phyloP scores from a whole-genome alignment of 2,113 vertebrate species.

The Brachionichthys hirsutus region DNA sequence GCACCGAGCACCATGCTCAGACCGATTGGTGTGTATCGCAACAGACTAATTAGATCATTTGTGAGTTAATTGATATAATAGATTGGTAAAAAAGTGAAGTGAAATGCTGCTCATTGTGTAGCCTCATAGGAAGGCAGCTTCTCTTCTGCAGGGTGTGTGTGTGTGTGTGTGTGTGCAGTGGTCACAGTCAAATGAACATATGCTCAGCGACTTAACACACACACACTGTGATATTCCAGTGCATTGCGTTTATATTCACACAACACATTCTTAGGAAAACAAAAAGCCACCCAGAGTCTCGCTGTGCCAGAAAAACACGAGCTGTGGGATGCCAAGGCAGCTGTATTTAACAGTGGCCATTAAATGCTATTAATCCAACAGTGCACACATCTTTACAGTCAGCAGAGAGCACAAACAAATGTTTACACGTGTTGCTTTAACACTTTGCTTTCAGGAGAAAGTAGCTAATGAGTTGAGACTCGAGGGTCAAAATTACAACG shows the following conservation, averaged over 20 bases:
- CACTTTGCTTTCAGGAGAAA: slow-evolving; percentile 54
- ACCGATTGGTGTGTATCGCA: slow-evolving; percentile 61
- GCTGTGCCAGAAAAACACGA: slow-evolving; percentile 62
- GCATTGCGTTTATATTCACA: slow-evolving; percentile 17
- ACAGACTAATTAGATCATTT: slow-evolving; percentile 68
- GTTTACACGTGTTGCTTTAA: slow-evolving; percentile 73
- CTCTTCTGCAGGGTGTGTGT: not conserved
- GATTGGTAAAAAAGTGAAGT: slow-evolving; percentile 58
- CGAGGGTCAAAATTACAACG: slow-evolving; percentile 37
- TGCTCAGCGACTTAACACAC: slow-evolving; percentile 48
- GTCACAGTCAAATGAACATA: slow-evolving; percentile 30
- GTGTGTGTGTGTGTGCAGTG: no score
- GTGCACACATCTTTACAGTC: slow-evolving; percentile 73
- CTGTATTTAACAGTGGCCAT: slow-evolving; percentile 77
- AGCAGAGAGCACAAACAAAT: slow-evolving; percentile 71
- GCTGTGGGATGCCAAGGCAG: slow-evolving; percentile 71
- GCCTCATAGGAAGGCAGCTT: slow-evolving; percentile 16
- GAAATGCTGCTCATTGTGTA: slow-evolving; percentile 48
- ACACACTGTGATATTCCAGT: slow-evolving; percentile 26
- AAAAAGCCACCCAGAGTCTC: slow-evolving; percentile 59
- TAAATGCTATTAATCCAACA: slow-evolving; percentile 78
- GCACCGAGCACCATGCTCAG: slow-evolving; percentile 45
- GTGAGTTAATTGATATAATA: slow-evolving; percentile 68
- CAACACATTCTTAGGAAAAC: slow-evolving; percentile 34
- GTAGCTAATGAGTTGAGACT: slow-evolving; percentile 47